Conservation (phyloP, 2,113 vertebrate genomes). For the Megaceryle maxima region DNA sequence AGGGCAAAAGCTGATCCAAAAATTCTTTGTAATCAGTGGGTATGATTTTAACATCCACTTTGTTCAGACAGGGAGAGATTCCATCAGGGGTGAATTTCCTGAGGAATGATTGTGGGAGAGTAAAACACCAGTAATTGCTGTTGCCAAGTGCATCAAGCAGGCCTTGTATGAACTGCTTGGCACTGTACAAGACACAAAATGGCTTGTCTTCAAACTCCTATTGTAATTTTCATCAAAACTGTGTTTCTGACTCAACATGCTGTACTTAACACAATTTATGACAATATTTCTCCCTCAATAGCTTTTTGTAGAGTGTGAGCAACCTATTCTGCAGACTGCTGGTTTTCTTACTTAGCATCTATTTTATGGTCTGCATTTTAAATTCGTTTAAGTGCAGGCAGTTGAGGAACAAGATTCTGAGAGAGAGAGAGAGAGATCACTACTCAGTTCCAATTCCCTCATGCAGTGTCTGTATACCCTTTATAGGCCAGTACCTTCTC, state of each 20-base stretch:
- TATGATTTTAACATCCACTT: neutral
- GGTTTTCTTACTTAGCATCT: constrained; percentile 50
- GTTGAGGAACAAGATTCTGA: constrained; percentile 43
- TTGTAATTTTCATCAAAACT: constrained; percentile 7
- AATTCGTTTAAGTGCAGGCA: constrained; percentile 56
- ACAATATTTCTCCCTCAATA: constrained; percentile 48
- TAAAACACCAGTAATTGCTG: neutral
- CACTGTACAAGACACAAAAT: neutral
- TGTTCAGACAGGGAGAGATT: neutral
- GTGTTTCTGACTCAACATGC: neutral
- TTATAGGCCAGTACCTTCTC: constrained; percentile 12
- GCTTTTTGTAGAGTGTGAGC: constrained; percentile 34
- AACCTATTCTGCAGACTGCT: constrained; percentile 57
- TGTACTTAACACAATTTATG: constrained; percentile 50
- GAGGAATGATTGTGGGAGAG: neutral
- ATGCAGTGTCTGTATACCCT: neutral
- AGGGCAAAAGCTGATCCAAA: neutral
- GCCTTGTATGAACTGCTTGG: neutral
- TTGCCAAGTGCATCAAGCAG: neutral
- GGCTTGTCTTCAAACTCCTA: neutral
- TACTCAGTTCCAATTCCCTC: constrained; percentile 41
- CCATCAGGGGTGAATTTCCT: neutral
- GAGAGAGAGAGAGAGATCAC: neutral
- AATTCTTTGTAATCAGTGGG: neutral
- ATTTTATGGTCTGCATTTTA: constrained; percentile 59